Evolutionary conservation across 53 echinoderm and acorn worm genomes (phyloP).

Genomic region (Hippasteria phrygiana): DNA sequence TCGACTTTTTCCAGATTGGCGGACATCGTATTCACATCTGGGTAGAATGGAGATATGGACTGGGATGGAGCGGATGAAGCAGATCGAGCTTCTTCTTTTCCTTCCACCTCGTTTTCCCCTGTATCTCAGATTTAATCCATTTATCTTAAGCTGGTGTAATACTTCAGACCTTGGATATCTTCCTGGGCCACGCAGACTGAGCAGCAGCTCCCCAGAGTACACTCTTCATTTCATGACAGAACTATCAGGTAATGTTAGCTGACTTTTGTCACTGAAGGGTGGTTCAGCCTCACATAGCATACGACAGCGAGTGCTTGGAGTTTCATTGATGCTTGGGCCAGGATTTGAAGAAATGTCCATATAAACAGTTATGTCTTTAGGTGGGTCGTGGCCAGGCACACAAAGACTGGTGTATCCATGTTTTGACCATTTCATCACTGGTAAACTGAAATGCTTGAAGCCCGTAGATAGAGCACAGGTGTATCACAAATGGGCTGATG

Average conservation of each 20-base stretch:
- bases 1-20: background rate
- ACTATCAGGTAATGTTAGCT: background rate
- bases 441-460: background rate
- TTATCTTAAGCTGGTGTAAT: constrained; percentile 10
- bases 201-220: background rate
- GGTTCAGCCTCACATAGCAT: constrained; percentile 4
- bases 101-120: constrained; percentile 31
- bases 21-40: constrained; percentile 17
- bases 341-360: constrained; percentile 32
- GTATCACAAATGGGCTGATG: constrained; percentile 25
- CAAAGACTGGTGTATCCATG: constrained; percentile 21
- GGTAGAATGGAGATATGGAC: constrained; percentile 15
- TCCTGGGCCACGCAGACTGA: constrained; percentile 20
- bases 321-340: constrained; percentile 17
- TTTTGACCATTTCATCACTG: constrained; percentile 42
- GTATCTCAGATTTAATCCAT: constrained; percentile 14
- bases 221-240: background rate
- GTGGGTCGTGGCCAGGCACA: constrained; percentile 44
- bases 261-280: background rate
- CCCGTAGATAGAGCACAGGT: constrained; percentile 34
- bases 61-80: background rate
- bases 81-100: background rate
- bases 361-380: background rate
- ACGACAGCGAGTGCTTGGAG: background rate
- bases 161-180: constrained; percentile 12